Base-by-base conservation (phyloP, 1,140 invertebrate species). In the Drosophila kikkawai region DNA sequence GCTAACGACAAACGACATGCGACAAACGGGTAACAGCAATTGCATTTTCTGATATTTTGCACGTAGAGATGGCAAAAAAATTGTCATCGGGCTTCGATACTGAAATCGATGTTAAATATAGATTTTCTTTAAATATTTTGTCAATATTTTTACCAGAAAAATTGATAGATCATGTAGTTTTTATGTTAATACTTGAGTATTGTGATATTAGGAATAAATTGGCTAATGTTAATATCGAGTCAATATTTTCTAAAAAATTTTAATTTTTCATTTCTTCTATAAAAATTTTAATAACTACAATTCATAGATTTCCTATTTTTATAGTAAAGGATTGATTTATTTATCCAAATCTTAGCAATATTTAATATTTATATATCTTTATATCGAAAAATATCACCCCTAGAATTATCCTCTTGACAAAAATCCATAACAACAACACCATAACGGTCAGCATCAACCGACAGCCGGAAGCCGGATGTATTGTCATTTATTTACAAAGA, bases 401-500 rank as follows among this genome's bases (percentile, higher is more conserved):
- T 55, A 5, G 5, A 19, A 37, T 37, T 22, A 22, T 37, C 7
- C 34, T 15, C 51, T 55, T 3, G 34, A 55, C 51, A 55, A 55
- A 55, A 55, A 37, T 55, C 8, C 51, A 5, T 22, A 11, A 22
- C 4, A 22, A 22, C 63, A 13, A 12, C 45, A 51, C 34, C 61
- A 51, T 41, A 56, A 57, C 42, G 60, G 32, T 39, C 32, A 66
- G 47, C 29, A 48, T 45, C 39, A 34, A 51, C n/a, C 32, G 53
- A 53, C 58, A 69, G 17, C 36, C 71, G 74, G 74, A 61, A 77
- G 48, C 64, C 74, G 75, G 75, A 77, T 77, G 75, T 77, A 77
- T 77, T 77, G 75, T 61, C 75, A 77, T 68, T 77, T 77, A 77
- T 77, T 77, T 77, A 77, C 75, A 76, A 77, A 39, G 75, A 34